phyloP scores from a whole-genome alignment of 2,888 invertebrate genomes.

The Halocaridina rubra region DNA sequence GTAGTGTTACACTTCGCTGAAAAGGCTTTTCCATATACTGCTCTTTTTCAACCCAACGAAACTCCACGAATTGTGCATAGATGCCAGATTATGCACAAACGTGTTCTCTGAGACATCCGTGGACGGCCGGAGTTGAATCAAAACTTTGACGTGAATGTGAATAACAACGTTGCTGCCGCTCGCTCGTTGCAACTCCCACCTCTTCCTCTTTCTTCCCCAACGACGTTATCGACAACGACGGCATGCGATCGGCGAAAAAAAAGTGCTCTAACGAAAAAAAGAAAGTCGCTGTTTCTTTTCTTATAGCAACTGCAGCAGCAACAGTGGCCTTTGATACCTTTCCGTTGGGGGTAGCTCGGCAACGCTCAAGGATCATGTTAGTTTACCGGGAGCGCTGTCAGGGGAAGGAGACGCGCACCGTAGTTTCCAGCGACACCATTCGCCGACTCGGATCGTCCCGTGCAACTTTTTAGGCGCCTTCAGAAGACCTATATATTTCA shows the following conservation, averaged over 20 bases:
- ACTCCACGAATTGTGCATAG: not conserved
- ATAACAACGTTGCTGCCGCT: too few species aligned
- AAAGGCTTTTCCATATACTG: not conserved
- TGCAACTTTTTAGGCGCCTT: too few species aligned
- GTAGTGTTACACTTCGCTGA: conserved; percentile 3
- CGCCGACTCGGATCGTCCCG: not conserved
- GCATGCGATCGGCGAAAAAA: not conserved
- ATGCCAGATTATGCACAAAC: too few species aligned
- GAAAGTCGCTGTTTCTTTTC: not conserved
- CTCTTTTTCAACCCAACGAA: not conserved
- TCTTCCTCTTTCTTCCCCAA: not conserved
- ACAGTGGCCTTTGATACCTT: not conserved
- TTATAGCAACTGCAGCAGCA: not conserved
- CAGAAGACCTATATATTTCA: too few species aligned
- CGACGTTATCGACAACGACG: not conserved
- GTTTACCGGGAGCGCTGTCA: not conserved
- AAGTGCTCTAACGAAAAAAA: not conserved
- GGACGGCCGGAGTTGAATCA: too few species aligned
- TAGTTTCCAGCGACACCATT: not conserved
- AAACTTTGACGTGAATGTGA: too few species aligned
- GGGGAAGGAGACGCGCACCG: not conserved
- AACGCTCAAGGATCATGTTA: not conserved
- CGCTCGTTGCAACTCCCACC: too few species aligned
- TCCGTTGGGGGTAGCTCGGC: not conserved
- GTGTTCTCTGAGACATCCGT: too few species aligned